Evolutionary conservation across 2,113 vertebrate species (phyloP), one percentile per base, ranked within the genome.

Genomic region (Caracal caracal): DNA sequence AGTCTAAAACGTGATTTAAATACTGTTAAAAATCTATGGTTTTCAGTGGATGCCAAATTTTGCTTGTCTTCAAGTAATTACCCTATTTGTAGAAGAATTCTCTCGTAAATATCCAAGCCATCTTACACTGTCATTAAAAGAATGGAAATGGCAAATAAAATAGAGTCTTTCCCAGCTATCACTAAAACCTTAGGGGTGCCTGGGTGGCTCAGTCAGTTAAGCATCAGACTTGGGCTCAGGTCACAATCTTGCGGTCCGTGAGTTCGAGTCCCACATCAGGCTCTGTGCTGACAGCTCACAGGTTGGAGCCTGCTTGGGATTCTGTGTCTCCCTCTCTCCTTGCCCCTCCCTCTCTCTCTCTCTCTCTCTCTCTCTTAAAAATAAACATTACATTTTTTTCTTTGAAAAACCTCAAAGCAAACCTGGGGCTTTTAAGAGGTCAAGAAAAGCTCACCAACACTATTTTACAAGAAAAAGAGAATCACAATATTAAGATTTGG

Each of bases 141-240:
- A 82, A 5, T 47, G n/a, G 2, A 92, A 96, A 94, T 85, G n/a
- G n/a, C 26, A 91, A 65, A 68, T 51, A 84, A 94, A 94, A 73
- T 17, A 30, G 16, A 76, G 3, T 15, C 43, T 93, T 83, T 79
- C 28, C 10, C 33, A 70, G 35, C 22, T n/a, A 80, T 71, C 59
- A 73, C 20, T 82, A 43, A 91, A 96, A 92, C 19, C 35, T 94
- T 49, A 75, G 56, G 56, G 56, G 56, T 20, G 7, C 56, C 20
- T 22, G 56, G 56, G 20, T 59, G 56, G 56, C 20, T 24, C 20
- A 9, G 56, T 22, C 20, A 22, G 56, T 59, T 59, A 59, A 59
- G 56, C 20, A 22, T 22, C 56, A 0, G 20, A 22, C 19, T 22
- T 22, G 8, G 20, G 56, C 20, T 59, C 56, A 59, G 7, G 20